Conservation (phyloP, 2,888 invertebrate genomes). For the Plemyria rubiginata region DNA sequence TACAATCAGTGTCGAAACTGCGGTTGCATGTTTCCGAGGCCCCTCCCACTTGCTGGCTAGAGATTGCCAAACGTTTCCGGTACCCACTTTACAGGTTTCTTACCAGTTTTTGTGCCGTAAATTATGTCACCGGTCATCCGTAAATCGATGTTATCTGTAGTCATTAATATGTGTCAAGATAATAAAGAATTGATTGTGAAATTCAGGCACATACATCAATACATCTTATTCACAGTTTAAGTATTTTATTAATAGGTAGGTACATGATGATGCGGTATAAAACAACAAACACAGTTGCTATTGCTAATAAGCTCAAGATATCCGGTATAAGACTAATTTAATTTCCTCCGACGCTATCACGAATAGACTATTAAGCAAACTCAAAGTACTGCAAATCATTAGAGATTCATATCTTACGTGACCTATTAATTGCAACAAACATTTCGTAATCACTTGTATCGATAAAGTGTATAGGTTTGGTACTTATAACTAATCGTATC, state of each 20-base stretch:
- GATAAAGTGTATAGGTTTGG: constrained; percentile 38
- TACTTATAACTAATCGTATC: constrained; percentile 45
- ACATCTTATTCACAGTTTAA: background rate
- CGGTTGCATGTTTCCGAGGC: constrained; percentile 51
- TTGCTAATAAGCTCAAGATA: constrained; percentile 27
- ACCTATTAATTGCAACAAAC: constrained; percentile 47
- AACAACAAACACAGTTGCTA: background rate
- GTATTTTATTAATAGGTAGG: too few species aligned
- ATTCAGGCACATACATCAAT: background rate
- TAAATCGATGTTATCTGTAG: constrained; percentile 34
- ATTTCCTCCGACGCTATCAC: constrained; percentile 51
- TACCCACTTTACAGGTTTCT: constrained; percentile 64
- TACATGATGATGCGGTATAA: background rate
- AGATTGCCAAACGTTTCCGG: constrained; percentile 75
- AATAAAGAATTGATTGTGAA: constrained; percentile 5
- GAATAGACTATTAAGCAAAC: constrained; percentile 41
- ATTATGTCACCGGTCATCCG: constrained; percentile 60
- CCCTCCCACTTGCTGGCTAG: constrained; percentile 58
- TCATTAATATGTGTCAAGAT: constrained; percentile 21
- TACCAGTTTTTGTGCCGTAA: constrained; percentile 51
- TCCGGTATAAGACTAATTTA: constrained; percentile 48
- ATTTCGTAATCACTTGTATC: constrained; percentile 35
- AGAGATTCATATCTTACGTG: constrained; percentile 43
- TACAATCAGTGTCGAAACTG: constrained; percentile 47
- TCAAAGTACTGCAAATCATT: constrained; percentile 40